Base-by-base conservation (phyloP, 2,888 invertebrate species). In the Adelphocoris suturalis region DNA sequence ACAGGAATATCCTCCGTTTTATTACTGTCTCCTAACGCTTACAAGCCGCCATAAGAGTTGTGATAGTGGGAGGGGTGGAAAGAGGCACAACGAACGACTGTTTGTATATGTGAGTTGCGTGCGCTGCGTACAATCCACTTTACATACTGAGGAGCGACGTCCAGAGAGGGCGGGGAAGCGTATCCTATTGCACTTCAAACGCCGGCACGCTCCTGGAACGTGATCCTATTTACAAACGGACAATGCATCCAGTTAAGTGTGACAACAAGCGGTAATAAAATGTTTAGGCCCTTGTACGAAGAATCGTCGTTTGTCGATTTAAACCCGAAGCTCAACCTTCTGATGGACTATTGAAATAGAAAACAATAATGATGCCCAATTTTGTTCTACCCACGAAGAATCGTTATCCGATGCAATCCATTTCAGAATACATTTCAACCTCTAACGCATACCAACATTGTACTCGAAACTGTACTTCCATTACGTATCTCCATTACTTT, bases 101-200 rank as follows among this genome's bases (percentile, higher is more conserved):
- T 82, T 82, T 48, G 47, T 19, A 82, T 14, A 81, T 82, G 82
- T 82, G 52, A 82, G 82, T 19, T 52, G 52, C 82, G 52, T 82
- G 82, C 52, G 46, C 23, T 19, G 46, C 13, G 23, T 46, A 27
- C 52, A 82, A 52, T 52, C 82, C 52, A 82, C 52, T 82, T 82
- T 82, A 82, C 82, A 82, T 82, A 82, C 47, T 52, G 52, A 19
- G 14, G 23, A 23, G 68, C 23, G 14, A 27, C 19, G 37, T 37
- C 37, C 68, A 23, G 23, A 23, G 23, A 23, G 68, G 68, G 27
- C 12, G 68, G 68, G 68, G 68, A 68, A 68, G 68, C 13, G 61
- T 81, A 52, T 82, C 82, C 82, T 52, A 86, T 86, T 86, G 86
- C 86, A 86, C 86, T 86, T 86, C 86, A 86, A 86, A 86, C 68